Evolutionary conservation across 2,888 invertebrate species (phyloP).

Genomic region (Phaonia tiefii): DNA sequence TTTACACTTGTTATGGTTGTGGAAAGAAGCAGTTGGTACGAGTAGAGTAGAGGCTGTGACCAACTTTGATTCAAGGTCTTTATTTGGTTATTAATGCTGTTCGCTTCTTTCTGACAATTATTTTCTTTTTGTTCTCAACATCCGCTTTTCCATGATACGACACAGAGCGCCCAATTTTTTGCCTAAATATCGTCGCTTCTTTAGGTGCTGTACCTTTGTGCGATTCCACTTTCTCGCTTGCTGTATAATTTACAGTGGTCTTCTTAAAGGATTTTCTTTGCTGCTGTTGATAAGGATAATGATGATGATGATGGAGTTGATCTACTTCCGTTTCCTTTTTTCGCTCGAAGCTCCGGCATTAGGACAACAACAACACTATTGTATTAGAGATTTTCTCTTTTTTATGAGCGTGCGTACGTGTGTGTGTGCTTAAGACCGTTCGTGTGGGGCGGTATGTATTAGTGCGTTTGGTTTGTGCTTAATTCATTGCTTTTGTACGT

Average conservation of each 20-base stretch:
- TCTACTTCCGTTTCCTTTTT: slow-evolving; percentile 1
- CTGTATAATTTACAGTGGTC: background rate
- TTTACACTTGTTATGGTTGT: slow-evolving; percentile 8
- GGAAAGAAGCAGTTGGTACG: background rate
- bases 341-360: background rate
- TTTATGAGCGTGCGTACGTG: slow-evolving; percentile 1
- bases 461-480: slow-evolving; percentile 26
- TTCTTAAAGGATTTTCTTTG: background rate
- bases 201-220: background rate
- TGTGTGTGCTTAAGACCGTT: slow-evolving; percentile 6
- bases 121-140: slow-evolving; percentile 26
- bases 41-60: background rate
- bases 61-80: slow-evolving; percentile 2
- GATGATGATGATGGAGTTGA: too few relatives aligned
- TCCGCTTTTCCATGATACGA: slow-evolving; percentile 15
- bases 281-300: background rate
- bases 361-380: background rate
- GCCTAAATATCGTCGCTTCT: background rate
- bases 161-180: too few relatives aligned
- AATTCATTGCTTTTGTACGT: slow-evolving; percentile 36
- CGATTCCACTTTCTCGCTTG: slow-evolving; percentile 5
- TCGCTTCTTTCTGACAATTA: slow-evolving; percentile 8
- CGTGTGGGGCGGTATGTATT: background rate
- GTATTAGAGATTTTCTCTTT: slow-evolving; percentile 11
- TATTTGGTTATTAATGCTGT: background rate